Evolutionary conservation across 1,140 invertebrate genomes (phyloP).

Genomic region (Procambarus virginalis): DNA sequence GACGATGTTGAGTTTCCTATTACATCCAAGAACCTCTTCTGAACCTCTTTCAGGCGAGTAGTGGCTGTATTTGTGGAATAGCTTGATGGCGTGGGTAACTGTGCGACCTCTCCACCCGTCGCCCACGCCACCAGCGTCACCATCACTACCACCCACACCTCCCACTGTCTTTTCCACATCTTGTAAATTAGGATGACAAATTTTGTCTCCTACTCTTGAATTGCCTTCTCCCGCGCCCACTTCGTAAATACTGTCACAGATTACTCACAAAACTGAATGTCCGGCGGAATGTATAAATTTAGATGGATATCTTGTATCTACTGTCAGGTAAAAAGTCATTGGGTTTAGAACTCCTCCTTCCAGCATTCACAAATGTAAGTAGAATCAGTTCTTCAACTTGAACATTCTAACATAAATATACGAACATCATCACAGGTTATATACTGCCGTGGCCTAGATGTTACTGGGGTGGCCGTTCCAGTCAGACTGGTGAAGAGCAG

Average conservation of each 20-base stretch:
- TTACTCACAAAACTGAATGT: not conserved
- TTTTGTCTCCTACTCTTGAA: not conserved
- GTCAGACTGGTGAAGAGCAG: not conserved
- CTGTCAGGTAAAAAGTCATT: not conserved
- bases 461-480: not conserved
- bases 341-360: not conserved
- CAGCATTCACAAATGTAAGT: not conserved
- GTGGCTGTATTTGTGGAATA: not conserved
- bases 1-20: conserved; percentile 18
- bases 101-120: not conserved
- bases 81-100: not conserved
- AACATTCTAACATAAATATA: too few species aligned
- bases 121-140: not conserved
- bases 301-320: not conserved
- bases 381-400: not conserved
- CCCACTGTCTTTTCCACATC: not conserved
- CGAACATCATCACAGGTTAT: too few species aligned
- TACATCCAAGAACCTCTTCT: conserved; percentile 26
- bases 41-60: not conserved
- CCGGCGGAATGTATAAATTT: not conserved
- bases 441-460: not conserved
- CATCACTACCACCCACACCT: not conserved
- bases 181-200: not conserved
- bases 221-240: not conserved
- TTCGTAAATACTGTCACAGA: not conserved